Base-by-base conservation (phyloP, 1,140 invertebrate genomes). In the Macrobrachium rosenbergii region DNA sequence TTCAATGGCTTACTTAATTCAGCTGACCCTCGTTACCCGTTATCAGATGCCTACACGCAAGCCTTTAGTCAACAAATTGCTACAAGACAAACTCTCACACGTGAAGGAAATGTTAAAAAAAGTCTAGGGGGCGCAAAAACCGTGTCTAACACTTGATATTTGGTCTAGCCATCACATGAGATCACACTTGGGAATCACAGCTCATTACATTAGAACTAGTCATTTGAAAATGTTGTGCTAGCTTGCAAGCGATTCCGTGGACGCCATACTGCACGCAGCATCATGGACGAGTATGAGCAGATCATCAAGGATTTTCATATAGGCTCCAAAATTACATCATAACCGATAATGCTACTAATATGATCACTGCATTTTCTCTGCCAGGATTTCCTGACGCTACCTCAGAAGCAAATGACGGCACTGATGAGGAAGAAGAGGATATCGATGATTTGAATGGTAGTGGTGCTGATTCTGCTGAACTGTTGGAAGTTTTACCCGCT, bases 301-400 rank as follows among this genome's bases (percentile, higher is more conserved):
- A 76, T 58, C 23, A 75, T 2, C n/a, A 16, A 62, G 60, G 14
- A 43, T 52, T 59, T 84, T 59, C 10, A 76, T 19, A 62, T 84
- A 62, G 52, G 52, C 73, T 77, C 72, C 10, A 76, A 75, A 28
- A 76, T 83, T 45, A 84, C 72, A 62, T 60, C 17, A 28, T 62
- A 75, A 84, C 83, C 45, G 82, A 84, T 21, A 84, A 77, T 84
- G 83, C 82, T 75, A 21, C 67, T 12, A 83, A 73, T 83, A 83
- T 83, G 69, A 83, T 83, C 23, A 77, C 79, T n/a, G n/a, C n/a
- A n/a, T n/a, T n/a, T n/a, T n/a, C n/a, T n/a, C n/a, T n/a, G n/a
- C n/a, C n/a, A n/a, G n/a, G n/a, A n/a, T n/a, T n/a, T n/a, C n/a
- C n/a, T n/a, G n/a, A n/a, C n/a, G n/a, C n/a, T n/a, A n/a, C n/a